Base-by-base conservation (phyloP, 2,888 invertebrate genomes). In the Muscina levida region DNA sequence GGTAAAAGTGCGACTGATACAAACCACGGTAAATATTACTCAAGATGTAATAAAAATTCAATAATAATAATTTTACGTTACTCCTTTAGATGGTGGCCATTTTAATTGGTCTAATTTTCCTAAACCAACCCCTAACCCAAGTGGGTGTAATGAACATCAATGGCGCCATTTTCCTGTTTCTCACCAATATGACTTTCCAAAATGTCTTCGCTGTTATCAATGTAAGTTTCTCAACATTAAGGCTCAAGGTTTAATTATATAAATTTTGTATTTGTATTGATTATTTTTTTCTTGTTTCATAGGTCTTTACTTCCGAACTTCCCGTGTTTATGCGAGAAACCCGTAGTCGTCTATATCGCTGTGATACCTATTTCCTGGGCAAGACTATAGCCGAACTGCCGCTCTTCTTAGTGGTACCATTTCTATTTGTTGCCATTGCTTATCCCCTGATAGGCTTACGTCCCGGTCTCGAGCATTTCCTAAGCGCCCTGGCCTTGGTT, bases 141-240 rank as follows among this genome's bases (percentile, higher is more conserved):
- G 95, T 96, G 86, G 98, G 97, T 1, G 96, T 98, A 0, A 96
- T 96, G 94, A 98, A 98, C 89, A 96, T 98, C 83, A 98, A 97
- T 88, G 98, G 98, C 53, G 97, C 95, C 26, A 92, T 98, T 72
- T 98, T 97, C 89, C 94, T 97, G 87, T 95, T 97, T 88, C 92
- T 97, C 62, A 96, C 96, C 15, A 97, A 97, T 87, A 95, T 97
- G 95, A 97, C 97, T 5, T 97, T 98, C 90, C 96, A 97, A 86
- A 97, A 97, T 89, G 94, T 97, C n/a, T 97, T 97, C 87, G 96
- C 97, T 79, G 98, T 98, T 51, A 95, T 98, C 77, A 96, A 95
- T 89, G 98, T 98, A 91, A 93, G 95, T 84, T 11, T 39, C 2
- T 46, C 42, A 22, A 10, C 19, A 10, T 31, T 31, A 1, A 70